Percentiles rank a stretch among this genome's conserved stretches.
These are phyloP conservation scores for Lasioglossum malachurum DNA, from an alignment of 2,888 invertebrate genomes.

Conservation along the genomic window DNA sequence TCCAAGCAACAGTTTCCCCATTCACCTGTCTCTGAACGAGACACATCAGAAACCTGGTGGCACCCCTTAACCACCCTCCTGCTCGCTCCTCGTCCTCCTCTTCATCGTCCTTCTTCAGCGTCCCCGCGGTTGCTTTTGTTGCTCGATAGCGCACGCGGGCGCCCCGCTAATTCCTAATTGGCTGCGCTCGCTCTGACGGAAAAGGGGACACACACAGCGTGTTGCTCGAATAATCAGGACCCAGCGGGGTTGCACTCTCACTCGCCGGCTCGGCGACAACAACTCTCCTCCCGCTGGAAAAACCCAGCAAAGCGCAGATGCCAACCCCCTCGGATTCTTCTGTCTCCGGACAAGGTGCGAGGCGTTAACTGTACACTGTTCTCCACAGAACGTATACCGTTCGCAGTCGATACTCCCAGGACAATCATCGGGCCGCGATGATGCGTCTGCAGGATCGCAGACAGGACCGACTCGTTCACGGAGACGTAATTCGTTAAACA, in stretches of 20 bases:
- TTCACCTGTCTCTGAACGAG: not conserved
- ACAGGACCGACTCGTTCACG: not conserved
- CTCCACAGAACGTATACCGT: not conserved
- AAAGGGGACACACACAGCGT: not conserved
- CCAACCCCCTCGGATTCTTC: conserved; percentile 36
- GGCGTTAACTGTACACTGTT: conserved; percentile 50
- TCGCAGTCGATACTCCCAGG: conserved; percentile 62
- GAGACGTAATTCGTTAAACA: not conserved
- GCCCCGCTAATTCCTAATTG: conserved; percentile 53
- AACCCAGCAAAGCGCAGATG: conserved; percentile 27
- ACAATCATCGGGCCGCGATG: conserved; percentile 28
- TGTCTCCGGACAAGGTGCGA: conserved; percentile 35
- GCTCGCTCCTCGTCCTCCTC: not conserved
- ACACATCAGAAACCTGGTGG: not conserved
- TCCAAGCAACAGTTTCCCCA: conserved; percentile 12
- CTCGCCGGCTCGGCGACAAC: conserved; percentile 31
- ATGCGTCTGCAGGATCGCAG: not conserved
- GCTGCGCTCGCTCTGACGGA: conserved; percentile 20
- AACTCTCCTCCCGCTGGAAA: conserved; percentile 33
- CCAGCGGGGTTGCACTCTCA: conserved; percentile 38
- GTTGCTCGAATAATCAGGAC: conserved; percentile 62
- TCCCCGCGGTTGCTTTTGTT: conserved; percentile 24
- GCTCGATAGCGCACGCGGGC: conserved; percentile 9
- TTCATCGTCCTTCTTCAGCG: not conserved
- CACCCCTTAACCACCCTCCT: not conserved